These are phyloP conservation scores for Polypedilum pembai DNA, from an alignment of 1,140 invertebrate species.

Conservation along the genomic window DNA sequence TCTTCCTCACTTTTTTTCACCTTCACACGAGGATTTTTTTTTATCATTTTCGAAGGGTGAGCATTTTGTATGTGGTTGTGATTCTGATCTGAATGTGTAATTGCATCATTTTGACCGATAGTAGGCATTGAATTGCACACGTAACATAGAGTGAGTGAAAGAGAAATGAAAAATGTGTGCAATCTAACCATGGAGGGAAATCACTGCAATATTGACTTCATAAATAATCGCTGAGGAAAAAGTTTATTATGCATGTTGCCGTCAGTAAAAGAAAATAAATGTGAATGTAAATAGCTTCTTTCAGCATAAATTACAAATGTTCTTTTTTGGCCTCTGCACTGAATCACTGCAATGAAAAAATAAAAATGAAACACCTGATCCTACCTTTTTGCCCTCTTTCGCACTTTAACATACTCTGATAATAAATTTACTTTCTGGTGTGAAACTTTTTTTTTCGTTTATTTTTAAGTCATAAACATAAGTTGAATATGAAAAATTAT, in stretches of 20 bases:
- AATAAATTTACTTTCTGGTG: neutral
- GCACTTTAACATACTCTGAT: neutral
- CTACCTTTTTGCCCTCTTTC: constrained; percentile 5
- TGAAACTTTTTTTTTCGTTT: neutral
- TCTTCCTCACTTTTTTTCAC: constrained; percentile 11
- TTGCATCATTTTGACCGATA: neutral
- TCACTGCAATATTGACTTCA: constrained; percentile 22
- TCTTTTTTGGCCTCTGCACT: neutral
- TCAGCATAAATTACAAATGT: constrained; percentile 20
- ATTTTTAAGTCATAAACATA: neutral
- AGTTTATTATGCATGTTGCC: constrained; percentile 5
- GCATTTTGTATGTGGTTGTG: neutral
- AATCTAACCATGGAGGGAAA: neutral
- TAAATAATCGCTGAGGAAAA: constrained; percentile 14
- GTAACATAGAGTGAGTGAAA: neutral
- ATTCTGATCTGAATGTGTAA: constrained; percentile 23
- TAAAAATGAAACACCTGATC: neutral
- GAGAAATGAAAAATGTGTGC: neutral
- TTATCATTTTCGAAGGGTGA: neutral
- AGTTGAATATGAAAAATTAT: constrained; percentile 12
- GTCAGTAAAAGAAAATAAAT: constrained; percentile 6
- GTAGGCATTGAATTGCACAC: neutral
- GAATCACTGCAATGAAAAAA: neutral
- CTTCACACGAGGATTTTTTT: neutral
- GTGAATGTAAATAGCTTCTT: constrained; percentile 23